Conservation (phyloP, 2,797 vertebrate species). For the Macropodus opercularis region DNA sequence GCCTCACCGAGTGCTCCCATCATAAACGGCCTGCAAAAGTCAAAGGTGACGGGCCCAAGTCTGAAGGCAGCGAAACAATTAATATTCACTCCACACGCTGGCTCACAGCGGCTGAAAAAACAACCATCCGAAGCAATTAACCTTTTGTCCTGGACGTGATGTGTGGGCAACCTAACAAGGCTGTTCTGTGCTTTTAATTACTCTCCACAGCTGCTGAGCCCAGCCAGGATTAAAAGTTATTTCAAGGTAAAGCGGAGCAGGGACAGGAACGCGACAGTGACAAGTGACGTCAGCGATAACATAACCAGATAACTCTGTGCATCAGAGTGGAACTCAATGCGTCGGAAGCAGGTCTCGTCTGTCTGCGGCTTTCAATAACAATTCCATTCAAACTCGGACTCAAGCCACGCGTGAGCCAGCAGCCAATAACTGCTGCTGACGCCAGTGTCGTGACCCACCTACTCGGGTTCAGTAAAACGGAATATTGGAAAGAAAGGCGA, state of each 20-base stretch:
- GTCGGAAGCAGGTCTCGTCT: not conserved
- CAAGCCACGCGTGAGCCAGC: not conserved
- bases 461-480: constrained; percentile 39
- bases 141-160: constrained; percentile 63
- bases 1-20: constrained; percentile 2
- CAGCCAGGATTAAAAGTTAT: constrained; percentile 64
- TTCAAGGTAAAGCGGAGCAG: constrained; percentile 43
- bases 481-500: constrained; percentile 39
- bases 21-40: constrained; percentile 25
- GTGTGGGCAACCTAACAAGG: constrained; percentile 55
- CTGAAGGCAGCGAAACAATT: constrained; percentile 55
- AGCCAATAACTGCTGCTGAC: constrained; percentile 28
- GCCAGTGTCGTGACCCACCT: constrained; percentile 20
- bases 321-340: constrained; percentile 4
- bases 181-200: constrained; percentile 69
- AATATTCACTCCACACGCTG: constrained; percentile 60
- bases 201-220: constrained; percentile 43
- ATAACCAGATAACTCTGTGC: not conserved
- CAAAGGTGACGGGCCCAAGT: constrained; percentile 45
- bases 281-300: constrained; percentile 28
- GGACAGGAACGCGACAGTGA: constrained; percentile 27
- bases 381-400: constrained; percentile 15
- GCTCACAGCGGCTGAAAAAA: constrained; percentile 28
- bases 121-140: constrained; percentile 71
- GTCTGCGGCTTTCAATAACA: constrained; percentile 25